These are phyloP conservation scores for Sipunculus nudus DNA, from an alignment of 2,888 invertebrate species.

Conservation along the genomic window DNA sequence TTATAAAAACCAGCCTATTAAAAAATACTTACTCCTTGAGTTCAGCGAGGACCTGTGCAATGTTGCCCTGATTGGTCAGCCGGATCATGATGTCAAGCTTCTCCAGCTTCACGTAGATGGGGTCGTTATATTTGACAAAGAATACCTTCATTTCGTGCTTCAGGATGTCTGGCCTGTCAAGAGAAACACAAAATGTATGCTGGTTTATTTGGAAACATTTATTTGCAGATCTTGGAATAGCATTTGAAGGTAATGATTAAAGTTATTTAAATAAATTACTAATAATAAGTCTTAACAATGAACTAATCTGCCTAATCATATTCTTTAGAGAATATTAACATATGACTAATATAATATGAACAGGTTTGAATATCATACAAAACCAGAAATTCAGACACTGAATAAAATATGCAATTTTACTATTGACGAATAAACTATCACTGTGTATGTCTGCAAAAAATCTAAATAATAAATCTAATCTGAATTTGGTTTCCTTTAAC, in stretches of 20 bases:
- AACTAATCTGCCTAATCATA: not conserved
- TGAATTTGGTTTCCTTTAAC: too few relatives aligned
- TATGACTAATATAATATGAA: not conserved
- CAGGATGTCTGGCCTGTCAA: constrained; percentile 83
- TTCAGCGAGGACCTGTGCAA: constrained; percentile 92
- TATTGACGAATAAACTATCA: too few relatives aligned
- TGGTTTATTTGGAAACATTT: not conserved
- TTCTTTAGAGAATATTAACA: not conserved
- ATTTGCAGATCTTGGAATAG: too few relatives aligned
- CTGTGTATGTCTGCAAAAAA: too few relatives aligned
- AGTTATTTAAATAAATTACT: too few relatives aligned
- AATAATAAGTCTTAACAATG: not conserved
- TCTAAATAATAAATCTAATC: too few relatives aligned
- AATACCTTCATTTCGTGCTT: constrained; percentile 99
- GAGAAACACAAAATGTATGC: not conserved
- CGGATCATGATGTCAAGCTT: constrained; percentile 99
- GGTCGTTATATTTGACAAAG: constrained; percentile 99
- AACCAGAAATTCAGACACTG: too few relatives aligned
- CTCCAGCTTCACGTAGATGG: constrained; percentile 98
- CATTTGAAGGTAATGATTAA: too few relatives aligned
- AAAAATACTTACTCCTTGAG: constrained; percentile 80
- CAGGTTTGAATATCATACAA: too few relatives aligned
- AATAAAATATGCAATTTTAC: too few relatives aligned
- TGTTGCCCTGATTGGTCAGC: constrained; percentile 96
- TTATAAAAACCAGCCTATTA: too few relatives aligned